Evolutionary conservation across 2,113 vertebrate genomes (phyloP).

Genomic region (Chaetorhynchus papuensis): DNA sequence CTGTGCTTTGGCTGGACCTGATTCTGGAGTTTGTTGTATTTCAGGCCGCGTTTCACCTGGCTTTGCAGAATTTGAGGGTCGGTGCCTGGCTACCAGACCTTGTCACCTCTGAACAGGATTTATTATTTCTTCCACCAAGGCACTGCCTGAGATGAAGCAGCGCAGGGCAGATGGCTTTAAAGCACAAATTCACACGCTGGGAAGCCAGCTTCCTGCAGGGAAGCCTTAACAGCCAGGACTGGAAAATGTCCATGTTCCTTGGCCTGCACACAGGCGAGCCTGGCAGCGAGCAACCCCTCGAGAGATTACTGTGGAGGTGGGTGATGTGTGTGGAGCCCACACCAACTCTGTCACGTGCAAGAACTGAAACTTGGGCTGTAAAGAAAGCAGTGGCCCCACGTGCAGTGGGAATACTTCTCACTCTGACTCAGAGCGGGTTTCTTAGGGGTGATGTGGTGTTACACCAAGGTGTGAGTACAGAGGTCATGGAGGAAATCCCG

Average conservation of each 20-base stretch:
- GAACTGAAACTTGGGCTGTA: neutral
- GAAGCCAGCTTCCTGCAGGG: neutral
- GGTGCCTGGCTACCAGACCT: neutral
- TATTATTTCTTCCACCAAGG: neutral
- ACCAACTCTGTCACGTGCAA: neutral
- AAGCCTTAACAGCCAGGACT: neutral
- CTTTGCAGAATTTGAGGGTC: neutral
- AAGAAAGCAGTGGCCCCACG: rapidly evolving
- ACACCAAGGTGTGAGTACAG: rapidly evolving
- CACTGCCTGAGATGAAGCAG: neutral
- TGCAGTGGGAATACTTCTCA: neutral
- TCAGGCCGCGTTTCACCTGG: neutral
- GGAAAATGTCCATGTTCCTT: neutral
- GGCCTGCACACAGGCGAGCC: neutral
- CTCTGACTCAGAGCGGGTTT: neutral
- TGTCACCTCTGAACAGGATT: neutral
- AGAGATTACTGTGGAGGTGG: neutral
- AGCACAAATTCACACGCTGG: neutral
- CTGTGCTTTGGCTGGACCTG: neutral
- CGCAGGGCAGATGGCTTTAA: neutral
- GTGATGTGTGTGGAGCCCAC: neutral
- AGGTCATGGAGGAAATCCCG: neutral
- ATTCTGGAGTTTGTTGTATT: neutral
- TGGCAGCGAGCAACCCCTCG: neutral
- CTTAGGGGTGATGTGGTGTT: neutral